Evolutionary conservation across 2,113 vertebrate species (phyloP).

Genomic region (Daboia siamensis): DNA sequence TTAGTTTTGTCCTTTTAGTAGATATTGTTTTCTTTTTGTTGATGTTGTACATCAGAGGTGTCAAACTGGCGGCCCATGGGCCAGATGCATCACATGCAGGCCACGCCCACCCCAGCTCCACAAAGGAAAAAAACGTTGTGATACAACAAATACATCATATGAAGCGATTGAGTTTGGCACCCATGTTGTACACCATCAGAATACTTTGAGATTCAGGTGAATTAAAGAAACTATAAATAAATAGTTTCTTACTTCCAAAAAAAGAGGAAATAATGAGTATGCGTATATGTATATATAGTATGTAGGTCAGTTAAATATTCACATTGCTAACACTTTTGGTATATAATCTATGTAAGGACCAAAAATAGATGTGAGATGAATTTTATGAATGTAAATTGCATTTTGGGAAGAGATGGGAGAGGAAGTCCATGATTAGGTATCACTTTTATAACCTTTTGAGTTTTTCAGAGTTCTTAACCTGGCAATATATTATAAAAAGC

Average conservation of each 20-base stretch:
- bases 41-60: background rate
- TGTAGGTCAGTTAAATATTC: background rate
- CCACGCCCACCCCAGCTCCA: no score
- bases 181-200: background rate
- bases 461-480: background rate
- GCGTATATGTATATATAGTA: background rate
- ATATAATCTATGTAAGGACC: background rate
- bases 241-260: background rate
- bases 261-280: background rate
- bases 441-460: background rate
- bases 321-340: background rate
- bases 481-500: background rate
- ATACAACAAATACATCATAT: no score
- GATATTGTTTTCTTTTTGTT: background rate
- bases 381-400: background rate
- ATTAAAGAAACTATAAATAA: background rate
- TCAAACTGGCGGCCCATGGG: no score
- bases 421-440: background rate
- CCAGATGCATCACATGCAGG: no score
- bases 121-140: no score
- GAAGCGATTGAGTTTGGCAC: no score
- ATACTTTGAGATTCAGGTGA: background rate
- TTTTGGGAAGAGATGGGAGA: background rate
- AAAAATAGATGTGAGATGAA: background rate
- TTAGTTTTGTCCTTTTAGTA: background rate